Base-by-base conservation (phyloP, 2,797 vertebrate genomes). In the Eulemur mongoz region DNA sequence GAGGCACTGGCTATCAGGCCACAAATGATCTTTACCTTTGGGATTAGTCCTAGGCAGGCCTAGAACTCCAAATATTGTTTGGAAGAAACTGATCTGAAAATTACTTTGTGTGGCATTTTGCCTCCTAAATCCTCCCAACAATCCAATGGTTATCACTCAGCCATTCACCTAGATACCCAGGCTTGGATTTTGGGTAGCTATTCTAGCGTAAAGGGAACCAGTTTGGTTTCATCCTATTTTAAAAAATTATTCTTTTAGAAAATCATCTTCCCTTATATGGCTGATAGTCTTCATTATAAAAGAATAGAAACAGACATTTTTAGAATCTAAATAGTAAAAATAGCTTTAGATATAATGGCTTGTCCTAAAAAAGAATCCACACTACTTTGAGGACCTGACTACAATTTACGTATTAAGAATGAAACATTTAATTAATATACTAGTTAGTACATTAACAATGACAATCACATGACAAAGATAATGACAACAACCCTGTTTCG, bases 1-100 rank as follows among this genome's bases (percentile, higher is more conserved):
- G 43, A 76, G 9, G 23, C 32, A 6, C 81, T 84, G n/a, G n/a
- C n/a, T 59, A 40, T 78, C 15, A 67, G 4, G n/a, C 15, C 73
- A 69, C 14, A 81, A 40, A 79, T 22, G 6, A 91, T 57, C 10
- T 52, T 75, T 91, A 67, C 13, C 20, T 63, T 35, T 75, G 30
- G 57, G 17, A 27, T 67, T 27, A 75, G 83, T 17, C 5, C 30
- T 45, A 54, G 9, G 17, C 10, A 93, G 48, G 10, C 35, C 14
- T 61, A 85, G 87, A 92, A 83, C 2, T 27, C 65, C 48, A 84
- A 87, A 65, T 80, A 35, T 45, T 50, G 4, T 43, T 90, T 83
- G 32, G 23, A 80, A 70, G 69, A 90, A 96, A 91, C 3, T 79
- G 72, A 96, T 65, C 69, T 93, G 40, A 82, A 96, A 83, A 94